These are phyloP conservation scores for Siphamia tubifer DNA, from an alignment of 2,113 vertebrate genomes.

Conservation along the genomic window DNA sequence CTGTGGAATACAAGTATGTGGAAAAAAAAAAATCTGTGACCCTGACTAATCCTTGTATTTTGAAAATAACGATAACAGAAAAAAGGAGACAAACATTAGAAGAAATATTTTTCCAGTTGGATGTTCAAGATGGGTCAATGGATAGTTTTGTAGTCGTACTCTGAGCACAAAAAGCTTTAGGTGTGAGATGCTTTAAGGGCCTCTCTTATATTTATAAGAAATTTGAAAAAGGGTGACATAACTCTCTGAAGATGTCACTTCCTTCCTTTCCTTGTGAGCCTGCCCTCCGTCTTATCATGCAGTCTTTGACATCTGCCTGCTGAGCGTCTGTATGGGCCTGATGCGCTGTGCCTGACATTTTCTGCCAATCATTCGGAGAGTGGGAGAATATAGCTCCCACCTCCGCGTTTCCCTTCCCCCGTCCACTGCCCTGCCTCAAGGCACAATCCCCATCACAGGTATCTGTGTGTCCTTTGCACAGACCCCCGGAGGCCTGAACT, in stretches of 20 bases:
- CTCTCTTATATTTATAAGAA: slow-evolving; percentile 45
- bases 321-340: slow-evolving; percentile 47
- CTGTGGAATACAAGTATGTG: slow-evolving; percentile 45
- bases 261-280: slow-evolving; percentile 39
- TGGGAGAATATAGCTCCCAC: background rate
- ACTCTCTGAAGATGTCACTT: slow-evolving; percentile 54
- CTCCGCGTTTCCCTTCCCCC: no score
- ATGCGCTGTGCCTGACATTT: slow-evolving; percentile 58
- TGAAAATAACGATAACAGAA: slow-evolving; percentile 38
- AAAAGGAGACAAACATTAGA: slow-evolving; percentile 20
- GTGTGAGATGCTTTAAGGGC: slow-evolving; percentile 9
- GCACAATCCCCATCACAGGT: slow-evolving; percentile 51
- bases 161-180: slow-evolving; percentile 21
- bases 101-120: slow-evolving; percentile 8
- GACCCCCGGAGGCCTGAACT: slow-evolving; percentile 43
- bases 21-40: slow-evolving; percentile 51
- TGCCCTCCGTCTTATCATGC: slow-evolving; percentile 50
- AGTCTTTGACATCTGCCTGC: slow-evolving; percentile 61
- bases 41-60: slow-evolving; percentile 58
- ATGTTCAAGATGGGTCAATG: slow-evolving; percentile 45
- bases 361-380: slow-evolving; percentile 62
- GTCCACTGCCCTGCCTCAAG: background rate
- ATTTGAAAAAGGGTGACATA: slow-evolving; percentile 50
- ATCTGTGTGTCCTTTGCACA: slow-evolving; percentile 61
- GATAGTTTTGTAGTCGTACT: slow-evolving; percentile 26